Percentiles rank a stretch among this genome's conserved stretches.
Evolutionary conservation across 2,113 vertebrate genomes (phyloP).

Genomic region (Polypterus senegalus): DNA sequence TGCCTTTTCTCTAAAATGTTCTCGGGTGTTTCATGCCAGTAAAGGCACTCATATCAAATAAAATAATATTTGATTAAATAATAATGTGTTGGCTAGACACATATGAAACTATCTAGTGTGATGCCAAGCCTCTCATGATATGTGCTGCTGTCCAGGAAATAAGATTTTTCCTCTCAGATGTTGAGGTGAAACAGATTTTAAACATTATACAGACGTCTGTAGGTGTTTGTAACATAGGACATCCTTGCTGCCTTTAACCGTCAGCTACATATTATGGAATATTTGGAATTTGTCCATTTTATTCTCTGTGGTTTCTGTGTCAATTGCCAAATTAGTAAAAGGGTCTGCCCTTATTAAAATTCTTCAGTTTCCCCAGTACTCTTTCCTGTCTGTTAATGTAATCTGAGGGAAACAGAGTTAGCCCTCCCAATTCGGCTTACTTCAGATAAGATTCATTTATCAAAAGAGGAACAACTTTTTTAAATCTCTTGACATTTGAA

Average conservation of each 20-base stretch:
- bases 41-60: neutral
- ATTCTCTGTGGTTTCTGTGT: constrained; percentile 26
- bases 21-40: too few species aligned
- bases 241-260: constrained; percentile 20
- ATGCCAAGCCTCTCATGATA: constrained; percentile 3
- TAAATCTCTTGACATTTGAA: too few species aligned
- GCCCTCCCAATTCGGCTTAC: constrained; percentile 40
- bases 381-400: constrained; percentile 54
- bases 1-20: too few species aligned
- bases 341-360: constrained; percentile 34
- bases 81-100: neutral
- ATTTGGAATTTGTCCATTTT: constrained; percentile 27
- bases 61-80: neutral
- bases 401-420: constrained; percentile 47
- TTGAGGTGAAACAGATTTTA: constrained; percentile 18
- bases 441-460: constrained; percentile 57
- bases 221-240: constrained; percentile 21
- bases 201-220: constrained; percentile 11
- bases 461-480: constrained; percentile 35
- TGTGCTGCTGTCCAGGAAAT: constrained; percentile 25
- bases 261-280: constrained; percentile 21
- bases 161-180: constrained; percentile 28
- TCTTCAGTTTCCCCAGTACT: constrained; percentile 35
- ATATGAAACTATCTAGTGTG: neutral
- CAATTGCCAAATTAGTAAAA: constrained; percentile 21